A percentile compares a stretch with the other conserved stretches of the same genome.
Conservation (phyloP, 2,888 invertebrate species). For the Rhingia campestris region DNA sequence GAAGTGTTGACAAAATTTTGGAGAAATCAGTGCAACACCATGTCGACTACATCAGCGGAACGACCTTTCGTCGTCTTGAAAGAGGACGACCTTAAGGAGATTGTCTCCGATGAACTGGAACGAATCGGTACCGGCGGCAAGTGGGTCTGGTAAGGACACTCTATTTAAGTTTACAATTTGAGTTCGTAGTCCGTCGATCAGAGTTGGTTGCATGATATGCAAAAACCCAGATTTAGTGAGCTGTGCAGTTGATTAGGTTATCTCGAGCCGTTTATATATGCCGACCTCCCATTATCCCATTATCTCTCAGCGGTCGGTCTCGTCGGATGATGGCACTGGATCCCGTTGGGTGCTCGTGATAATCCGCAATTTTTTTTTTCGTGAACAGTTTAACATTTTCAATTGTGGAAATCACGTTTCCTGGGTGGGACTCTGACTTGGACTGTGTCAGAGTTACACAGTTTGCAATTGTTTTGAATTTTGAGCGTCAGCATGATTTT, state of each 20-base stretch:
- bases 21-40: conserved; percentile 33
- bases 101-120: conserved; percentile 81
- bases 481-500: neutral
- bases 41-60: conserved; percentile 50
- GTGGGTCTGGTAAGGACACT: conserved; percentile 80
- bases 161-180: neutral
- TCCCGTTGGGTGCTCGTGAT: conserved; percentile 42
- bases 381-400: neutral
- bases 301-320: neutral
- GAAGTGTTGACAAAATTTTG: conserved; percentile 3
- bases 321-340: conserved; percentile 34
- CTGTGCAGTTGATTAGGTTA: conserved; percentile 12
- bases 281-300: conserved; percentile 41
- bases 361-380: conserved; percentile 15
- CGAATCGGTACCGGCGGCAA: conserved; percentile 80
- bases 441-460: conserved; percentile 1
- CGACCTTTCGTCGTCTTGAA: conserved; percentile 74
- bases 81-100: conserved; percentile 81
- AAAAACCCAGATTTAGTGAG: neutral
- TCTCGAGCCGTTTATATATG: conserved; percentile 11
- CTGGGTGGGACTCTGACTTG: neutral
- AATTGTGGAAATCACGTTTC: conserved; percentile 17
- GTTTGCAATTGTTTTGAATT: neutral
- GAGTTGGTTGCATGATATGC: neutral
- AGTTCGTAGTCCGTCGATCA: conserved; percentile 14